Evolutionary conservation across 2,113 vertebrate species (phyloP), one percentile per base, ranked within the genome.

Genomic region (Carassius carassius): DNA sequence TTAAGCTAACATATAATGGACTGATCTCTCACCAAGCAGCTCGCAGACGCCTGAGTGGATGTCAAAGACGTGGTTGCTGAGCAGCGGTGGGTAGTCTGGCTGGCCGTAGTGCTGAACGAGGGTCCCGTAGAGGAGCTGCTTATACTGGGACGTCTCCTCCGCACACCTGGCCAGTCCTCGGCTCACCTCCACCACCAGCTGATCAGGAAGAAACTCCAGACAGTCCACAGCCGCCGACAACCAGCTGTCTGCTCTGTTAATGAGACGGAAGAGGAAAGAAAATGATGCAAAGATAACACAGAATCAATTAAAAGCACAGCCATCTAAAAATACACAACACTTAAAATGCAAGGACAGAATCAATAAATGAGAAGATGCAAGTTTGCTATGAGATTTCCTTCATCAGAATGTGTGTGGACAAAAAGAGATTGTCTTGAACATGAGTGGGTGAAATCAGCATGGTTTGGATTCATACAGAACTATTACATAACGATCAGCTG

Each of bases 1-100:
- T 29, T 29, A 37, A n/a, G 54, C 90, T 93, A 62, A 60, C 5
- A 14, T 87, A 84, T 70, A 51, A 3, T 3, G 37, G 2, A n/a
- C 21, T 12, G 49, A 54, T 76, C 10, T 85, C 96, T 95, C 90
- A 99, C 98, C 97, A 0, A 99, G 84, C 0, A 99, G 94, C 77
- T 99, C 97, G 2, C 97, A 96, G 89, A 99, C 97, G 83, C 97
- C 97, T 0, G 95, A 94, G 84, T 99, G 97, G 83, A 99, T 96
- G 88, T 99, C 97, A 51, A 96, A 95, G 5, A 97, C 90, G 1
- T 97, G 96, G 90, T 94, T 97, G 88, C 85, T 93, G 86, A 99
- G 93, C 62, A 99, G 94, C 0, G 98, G 96, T 0, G 95, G 92
- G 83, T 96, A 95, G 25, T 93, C 95, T 0, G 83, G 58, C 82